Evolutionary conservation across 1,140 invertebrate species (phyloP).

Genomic region (Palaemon carinicauda): DNA sequence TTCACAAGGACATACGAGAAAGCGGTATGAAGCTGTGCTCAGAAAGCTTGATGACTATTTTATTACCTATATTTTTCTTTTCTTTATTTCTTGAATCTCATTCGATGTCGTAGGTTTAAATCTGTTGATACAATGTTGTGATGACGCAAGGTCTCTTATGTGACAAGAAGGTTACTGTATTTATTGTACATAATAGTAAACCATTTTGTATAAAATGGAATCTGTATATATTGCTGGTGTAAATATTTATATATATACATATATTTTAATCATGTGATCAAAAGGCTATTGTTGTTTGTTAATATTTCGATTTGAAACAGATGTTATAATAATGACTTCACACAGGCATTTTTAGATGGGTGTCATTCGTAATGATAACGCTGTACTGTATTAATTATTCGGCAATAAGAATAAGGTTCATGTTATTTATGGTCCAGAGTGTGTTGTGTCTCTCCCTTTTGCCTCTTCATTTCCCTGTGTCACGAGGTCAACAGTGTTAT

Average conservation of each 20-base stretch:
- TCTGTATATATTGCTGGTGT: not conserved
- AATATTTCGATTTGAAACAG: not conserved
- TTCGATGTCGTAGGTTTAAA: not conserved
- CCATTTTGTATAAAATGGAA: not conserved
- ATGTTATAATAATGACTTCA: not conserved
- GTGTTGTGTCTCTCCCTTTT: not conserved
- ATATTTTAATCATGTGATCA: not conserved
- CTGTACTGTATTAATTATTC: not conserved
- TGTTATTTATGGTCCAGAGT: not conserved
- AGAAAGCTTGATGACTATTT: no score
- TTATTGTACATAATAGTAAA: not conserved
- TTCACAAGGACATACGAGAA: no score
- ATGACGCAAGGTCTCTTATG: not conserved
- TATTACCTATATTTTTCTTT: not conserved
- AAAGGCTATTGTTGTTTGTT: conserved; percentile 6
- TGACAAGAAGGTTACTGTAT: not conserved
- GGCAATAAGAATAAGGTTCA: not conserved
- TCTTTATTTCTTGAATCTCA: not conserved
- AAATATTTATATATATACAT: not conserved
- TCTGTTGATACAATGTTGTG: not conserved
- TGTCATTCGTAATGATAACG: not conserved
- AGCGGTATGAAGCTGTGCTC: no score
- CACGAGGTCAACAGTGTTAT: no score
- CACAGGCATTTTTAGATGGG: not conserved
- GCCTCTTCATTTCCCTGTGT: no score